Evolutionary conservation across 2,113 vertebrate genomes (phyloP).

Genomic region (Ophiodon elongatus): DNA sequence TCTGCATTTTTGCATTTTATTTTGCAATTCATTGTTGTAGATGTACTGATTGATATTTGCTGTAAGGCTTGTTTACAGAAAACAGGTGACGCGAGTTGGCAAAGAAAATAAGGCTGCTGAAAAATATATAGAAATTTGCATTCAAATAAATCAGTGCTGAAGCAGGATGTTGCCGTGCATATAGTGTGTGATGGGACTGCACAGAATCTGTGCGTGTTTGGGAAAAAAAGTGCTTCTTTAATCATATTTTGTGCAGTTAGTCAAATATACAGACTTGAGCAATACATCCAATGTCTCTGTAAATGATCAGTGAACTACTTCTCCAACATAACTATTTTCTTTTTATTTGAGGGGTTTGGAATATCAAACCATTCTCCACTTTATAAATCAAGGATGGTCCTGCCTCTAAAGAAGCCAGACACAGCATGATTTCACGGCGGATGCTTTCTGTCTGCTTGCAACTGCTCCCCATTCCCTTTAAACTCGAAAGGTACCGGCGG

Average conservation of each 20-base stretch:
- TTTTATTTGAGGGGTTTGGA: neutral
- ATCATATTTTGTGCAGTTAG: slow-evolving; percentile 9
- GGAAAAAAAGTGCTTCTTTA: slow-evolving; percentile 7
- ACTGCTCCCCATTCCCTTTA: slow-evolving; percentile 37
- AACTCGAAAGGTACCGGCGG: slow-evolving; percentile 8
- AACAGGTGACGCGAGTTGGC: slow-evolving; percentile 22
- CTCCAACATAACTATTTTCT: neutral
- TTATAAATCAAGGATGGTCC: slow-evolving; percentile 1
- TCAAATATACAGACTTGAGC: neutral
- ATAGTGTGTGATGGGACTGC: neutral
- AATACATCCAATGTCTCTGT: neutral
- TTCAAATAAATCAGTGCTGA: neutral
- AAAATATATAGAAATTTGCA: slow-evolving; percentile 2
- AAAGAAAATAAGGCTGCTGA: slow-evolving; percentile 17
- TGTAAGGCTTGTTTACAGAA: slow-evolving; percentile 1
- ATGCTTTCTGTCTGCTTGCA: slow-evolving; percentile 25
- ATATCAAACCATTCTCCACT: slow-evolving; percentile 6
- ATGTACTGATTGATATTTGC: neutral
- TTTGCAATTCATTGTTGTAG: slow-evolving; percentile 8
- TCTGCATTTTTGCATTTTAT: slow-evolving; percentile 9
- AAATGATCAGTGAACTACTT: neutral
- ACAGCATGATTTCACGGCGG: slow-evolving; percentile 6
- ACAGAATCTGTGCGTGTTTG: neutral
- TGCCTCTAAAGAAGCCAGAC: slow-evolving; percentile 21
- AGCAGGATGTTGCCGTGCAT: neutral